These are phyloP conservation scores for Mormoops blainvillei DNA, from an alignment of 2,113 vertebrate genomes.

Conservation along the genomic window DNA sequence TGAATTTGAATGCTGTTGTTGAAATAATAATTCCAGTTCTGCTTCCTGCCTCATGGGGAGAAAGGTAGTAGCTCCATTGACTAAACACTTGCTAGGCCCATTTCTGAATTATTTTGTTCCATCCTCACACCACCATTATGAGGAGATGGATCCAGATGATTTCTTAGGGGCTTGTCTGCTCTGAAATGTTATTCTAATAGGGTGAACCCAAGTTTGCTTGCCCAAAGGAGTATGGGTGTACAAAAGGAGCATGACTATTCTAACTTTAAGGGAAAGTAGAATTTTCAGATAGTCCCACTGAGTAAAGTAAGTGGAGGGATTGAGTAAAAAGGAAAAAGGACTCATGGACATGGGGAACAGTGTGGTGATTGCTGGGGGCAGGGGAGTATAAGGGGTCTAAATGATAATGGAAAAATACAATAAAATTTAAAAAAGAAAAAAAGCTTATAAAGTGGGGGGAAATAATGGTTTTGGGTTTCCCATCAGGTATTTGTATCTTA, in stretches of 20 bases:
- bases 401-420: too few species aligned
- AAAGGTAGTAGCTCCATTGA: not conserved
- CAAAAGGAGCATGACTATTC: not conserved
- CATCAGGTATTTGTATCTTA: not conserved
- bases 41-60: not conserved
- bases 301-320: not conserved
- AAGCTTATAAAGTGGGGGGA: not conserved
- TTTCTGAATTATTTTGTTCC: not conserved
- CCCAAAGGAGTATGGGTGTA: not conserved
- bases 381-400: too few species aligned
- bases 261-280: not conserved
- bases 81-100: not conserved
- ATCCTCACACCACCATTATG: not conserved
- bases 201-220: not conserved
- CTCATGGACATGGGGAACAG: too few species aligned
- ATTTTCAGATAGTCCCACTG: not conserved
- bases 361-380: too few species aligned
- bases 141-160: not conserved
- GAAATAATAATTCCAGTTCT: not conserved
- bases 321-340: too few species aligned
- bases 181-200: not conserved
- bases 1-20: not conserved
- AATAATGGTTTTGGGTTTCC: not conserved
- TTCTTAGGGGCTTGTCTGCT: not conserved
- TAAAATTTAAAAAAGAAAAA: too few species aligned